Base-by-base conservation (phyloP, 2,113 vertebrate genomes). In the Rhinichthys klamathensis region DNA sequence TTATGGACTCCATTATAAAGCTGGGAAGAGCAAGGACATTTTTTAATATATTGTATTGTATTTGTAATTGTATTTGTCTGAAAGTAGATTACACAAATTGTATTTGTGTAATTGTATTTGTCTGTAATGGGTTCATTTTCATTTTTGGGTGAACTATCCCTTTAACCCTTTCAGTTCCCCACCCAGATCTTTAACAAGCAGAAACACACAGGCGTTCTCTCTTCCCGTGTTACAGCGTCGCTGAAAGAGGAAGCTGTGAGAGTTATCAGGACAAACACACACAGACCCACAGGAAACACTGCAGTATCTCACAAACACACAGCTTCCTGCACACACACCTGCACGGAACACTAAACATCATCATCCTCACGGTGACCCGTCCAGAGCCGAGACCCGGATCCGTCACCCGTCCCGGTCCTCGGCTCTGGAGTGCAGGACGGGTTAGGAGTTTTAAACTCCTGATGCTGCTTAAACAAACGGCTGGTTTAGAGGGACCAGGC, bases 391-490 rank as follows among this genome's bases (percentile, higher is more conserved):
- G 16, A 2, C 46, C 51, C 63, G 5, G 61, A 38, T 38, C 27
- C 54, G 49, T 18, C 49, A 51, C 49, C 16, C 4, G 51, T 7
- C 51, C 16, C 15, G 49, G 13, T 18, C 89, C 89, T 82, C 88
- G 35, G 76, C 91, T 72, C 92, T 89, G 84, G 75, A 92, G 92
- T 93, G 91, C 92, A 92, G 93, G 93, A 93, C 93, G 93, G 93
- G 92, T 92, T 94, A 92, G 92, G 93, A 94, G 89, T 93, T 95
- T 95, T 94, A 94, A 92, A 91, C 93, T 93, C 89, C 93, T 95
- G 95, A 95, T 95, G 94, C 94, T 93, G 82, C 91, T 91, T 93
- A 95, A 95, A 95, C 92, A 95, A 95, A n/a, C n/a, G n/a, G n/a
- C n/a, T n/a, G n/a, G n/a, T n/a, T n/a, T n/a, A n/a, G 93, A 94